Evolutionary conservation across 2,797 vertebrate genomes (phyloP).

Genomic region (Pangasius mekongensis): DNA sequence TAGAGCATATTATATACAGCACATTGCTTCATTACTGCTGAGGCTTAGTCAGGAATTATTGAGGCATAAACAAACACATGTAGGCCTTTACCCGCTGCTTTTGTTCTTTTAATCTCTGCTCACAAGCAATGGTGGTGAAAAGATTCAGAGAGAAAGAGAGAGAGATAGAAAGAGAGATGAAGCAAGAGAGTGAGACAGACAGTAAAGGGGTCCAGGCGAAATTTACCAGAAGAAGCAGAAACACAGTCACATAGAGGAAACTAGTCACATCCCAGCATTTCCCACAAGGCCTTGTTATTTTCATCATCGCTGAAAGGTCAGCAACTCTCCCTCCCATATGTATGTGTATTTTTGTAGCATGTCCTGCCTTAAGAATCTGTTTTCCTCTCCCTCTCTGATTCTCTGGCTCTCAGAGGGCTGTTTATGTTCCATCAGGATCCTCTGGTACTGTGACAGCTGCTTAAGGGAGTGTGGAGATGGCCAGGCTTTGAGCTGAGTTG

Average conservation of each 20-base stretch:
- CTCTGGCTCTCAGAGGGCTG: constrained; percentile 35
- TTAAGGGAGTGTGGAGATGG: constrained; percentile 45
- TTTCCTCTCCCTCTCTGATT: constrained; percentile 33
- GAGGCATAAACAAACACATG: constrained; percentile 57
- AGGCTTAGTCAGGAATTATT: constrained; percentile 60
- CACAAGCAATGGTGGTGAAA: constrained; percentile 45
- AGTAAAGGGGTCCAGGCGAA: constrained; percentile 6
- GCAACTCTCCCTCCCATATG: constrained; percentile 26
- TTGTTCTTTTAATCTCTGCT: constrained; percentile 51
- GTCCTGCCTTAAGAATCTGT: constrained; percentile 35
- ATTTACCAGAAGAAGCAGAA: constrained; percentile 30
- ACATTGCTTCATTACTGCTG: constrained; percentile 55
- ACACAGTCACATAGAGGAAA: constrained; percentile 28
- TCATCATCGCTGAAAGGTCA: constrained; percentile 42
- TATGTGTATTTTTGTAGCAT: constrained; percentile 30
- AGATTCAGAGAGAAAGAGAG: constrained; percentile 21
- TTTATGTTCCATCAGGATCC: constrained; percentile 54
- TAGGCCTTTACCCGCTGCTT: constrained; percentile 36
- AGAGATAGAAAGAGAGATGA: constrained; percentile 14
- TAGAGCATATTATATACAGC: constrained; percentile 57
- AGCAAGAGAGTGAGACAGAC: constrained; percentile 11
- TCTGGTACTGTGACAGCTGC: constrained; percentile 49
- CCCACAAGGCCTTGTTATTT: constrained; percentile 53
- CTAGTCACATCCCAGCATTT: constrained; percentile 36
- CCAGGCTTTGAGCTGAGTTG: constrained; percentile 29